These are phyloP conservation scores for Polydesmus complanatus DNA, from an alignment of 2,888 invertebrate genomes.

Conservation along the genomic window DNA sequence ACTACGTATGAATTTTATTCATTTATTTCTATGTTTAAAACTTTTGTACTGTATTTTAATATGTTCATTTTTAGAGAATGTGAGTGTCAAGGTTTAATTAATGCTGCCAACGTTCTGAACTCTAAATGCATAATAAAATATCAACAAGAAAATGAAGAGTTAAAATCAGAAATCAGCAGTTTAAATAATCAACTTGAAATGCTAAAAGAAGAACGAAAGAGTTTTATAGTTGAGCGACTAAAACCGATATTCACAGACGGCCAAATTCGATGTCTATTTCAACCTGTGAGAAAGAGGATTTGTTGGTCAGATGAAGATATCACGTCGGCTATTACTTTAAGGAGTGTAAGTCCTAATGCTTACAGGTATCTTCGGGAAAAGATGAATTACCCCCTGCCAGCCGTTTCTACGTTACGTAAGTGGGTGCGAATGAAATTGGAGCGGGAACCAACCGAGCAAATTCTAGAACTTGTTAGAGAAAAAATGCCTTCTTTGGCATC, in stretches of 20 bases:
- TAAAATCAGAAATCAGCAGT: neutral
- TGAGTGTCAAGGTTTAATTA: neutral
- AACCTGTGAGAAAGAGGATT: neutral
- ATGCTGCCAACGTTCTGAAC: neutral
- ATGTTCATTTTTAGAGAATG: too few relatives aligned
- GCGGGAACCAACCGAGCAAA: neutral
- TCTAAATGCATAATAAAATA: neutral
- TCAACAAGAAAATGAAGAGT: neutral
- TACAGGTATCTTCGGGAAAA: neutral
- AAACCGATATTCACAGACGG: neutral
- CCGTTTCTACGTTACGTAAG: neutral
- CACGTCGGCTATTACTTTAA: neutral
- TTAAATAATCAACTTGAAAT: neutral
- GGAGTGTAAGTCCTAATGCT: neutral
- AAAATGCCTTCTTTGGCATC: neutral
- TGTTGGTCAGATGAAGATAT: neutral
- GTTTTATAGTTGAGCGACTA: neutral
- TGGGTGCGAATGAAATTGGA: neutral
- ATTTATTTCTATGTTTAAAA: too few relatives aligned
- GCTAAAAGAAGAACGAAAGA: neutral
- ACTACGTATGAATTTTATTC: too few relatives aligned
- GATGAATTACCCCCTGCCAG: neutral
- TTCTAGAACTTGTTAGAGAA: neutral
- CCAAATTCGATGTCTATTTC: neutral
- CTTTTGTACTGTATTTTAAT: too few relatives aligned